A percentile compares a stretch with the other conserved stretches of the same genome.
Evolutionary conservation across 2,888 invertebrate species (phyloP).

Genomic region (Nymphalis urticae): DNA sequence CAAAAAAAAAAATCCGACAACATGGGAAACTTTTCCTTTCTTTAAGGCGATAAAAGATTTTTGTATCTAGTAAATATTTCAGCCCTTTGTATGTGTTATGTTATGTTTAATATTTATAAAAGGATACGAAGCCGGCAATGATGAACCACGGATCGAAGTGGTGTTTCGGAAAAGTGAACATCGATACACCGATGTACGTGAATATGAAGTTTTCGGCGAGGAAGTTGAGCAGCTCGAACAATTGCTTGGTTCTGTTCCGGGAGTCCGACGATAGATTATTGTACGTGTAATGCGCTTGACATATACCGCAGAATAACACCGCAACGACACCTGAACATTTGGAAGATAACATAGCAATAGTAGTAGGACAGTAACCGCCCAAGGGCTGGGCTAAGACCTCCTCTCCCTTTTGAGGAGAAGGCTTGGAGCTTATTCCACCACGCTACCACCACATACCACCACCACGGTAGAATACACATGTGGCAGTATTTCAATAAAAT

Average conservation of each 20-base stretch:
- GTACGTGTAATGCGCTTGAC: slow-evolving; percentile 99
- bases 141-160: slow-evolving; percentile 96
- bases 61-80: no score
- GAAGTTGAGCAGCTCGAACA: slow-evolving; percentile 97
- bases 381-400: no score
- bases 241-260: slow-evolving; percentile 92
- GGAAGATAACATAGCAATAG: not conserved
- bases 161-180: slow-evolving; percentile 98
- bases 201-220: slow-evolving; percentile 99
- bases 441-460: no score
- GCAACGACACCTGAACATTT: slow-evolving; percentile 91
- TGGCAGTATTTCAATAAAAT: no score
- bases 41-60: no score
- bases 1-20: no score
- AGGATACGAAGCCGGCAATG: slow-evolving; percentile 96
- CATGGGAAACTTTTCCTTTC: no score
- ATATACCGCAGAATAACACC: slow-evolving; percentile 98
- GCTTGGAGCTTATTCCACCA: no score
- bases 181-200: slow-evolving; percentile 98
- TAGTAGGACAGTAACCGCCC: no score
- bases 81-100: no score
- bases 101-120: slow-evolving; percentile 53
- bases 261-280: slow-evolving; percentile 96
- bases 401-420: no score
- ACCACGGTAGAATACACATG: no score